Percentiles rank a stretch among this genome's conserved stretches.
These are phyloP conservation scores for Harpagus bidentatus DNA, from an alignment of 2,113 vertebrate genomes.

Conservation along the genomic window DNA sequence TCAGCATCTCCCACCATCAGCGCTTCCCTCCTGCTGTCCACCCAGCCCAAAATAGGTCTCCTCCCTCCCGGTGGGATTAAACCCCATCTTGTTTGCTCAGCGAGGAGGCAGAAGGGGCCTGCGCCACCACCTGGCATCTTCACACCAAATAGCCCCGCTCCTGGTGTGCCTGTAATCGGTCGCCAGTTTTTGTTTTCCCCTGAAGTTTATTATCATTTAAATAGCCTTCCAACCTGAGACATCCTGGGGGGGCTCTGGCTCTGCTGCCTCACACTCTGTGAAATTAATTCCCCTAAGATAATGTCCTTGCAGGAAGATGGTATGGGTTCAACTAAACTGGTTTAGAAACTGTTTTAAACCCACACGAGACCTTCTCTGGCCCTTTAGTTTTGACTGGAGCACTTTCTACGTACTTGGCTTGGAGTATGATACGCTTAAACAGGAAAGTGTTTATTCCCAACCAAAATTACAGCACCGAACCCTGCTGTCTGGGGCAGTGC, in stretches of 20 bases:
- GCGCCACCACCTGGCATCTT: accelerated
- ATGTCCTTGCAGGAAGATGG: neutral
- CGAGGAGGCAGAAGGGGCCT: neutral
- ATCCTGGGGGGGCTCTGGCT: neutral
- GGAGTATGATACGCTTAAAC: neutral
- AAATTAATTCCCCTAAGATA: neutral
- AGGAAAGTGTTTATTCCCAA: neutral
- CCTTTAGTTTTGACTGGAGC: neutral
- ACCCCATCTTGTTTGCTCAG: neutral
- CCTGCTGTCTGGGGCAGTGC: neutral
- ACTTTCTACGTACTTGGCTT: neutral
- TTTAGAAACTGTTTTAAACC: neutral
- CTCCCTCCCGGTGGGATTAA: neutral
- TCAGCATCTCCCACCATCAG: neutral
- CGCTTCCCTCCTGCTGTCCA: neutral
- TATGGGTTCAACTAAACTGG: neutral
- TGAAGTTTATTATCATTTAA: constrained; percentile 50
- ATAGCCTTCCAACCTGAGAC: neutral
- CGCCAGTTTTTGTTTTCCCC: neutral
- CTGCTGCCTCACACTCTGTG: neutral
- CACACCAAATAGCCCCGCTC: neutral
- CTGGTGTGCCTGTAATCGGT: neutral
- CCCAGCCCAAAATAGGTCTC: neutral
- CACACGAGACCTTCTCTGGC: neutral
- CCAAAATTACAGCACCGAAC: neutral